Evolutionary conservation across 2,797 vertebrate species (phyloP), one percentile per base, ranked within the genome.

Genomic region (Austrolebias charrua): DNA sequence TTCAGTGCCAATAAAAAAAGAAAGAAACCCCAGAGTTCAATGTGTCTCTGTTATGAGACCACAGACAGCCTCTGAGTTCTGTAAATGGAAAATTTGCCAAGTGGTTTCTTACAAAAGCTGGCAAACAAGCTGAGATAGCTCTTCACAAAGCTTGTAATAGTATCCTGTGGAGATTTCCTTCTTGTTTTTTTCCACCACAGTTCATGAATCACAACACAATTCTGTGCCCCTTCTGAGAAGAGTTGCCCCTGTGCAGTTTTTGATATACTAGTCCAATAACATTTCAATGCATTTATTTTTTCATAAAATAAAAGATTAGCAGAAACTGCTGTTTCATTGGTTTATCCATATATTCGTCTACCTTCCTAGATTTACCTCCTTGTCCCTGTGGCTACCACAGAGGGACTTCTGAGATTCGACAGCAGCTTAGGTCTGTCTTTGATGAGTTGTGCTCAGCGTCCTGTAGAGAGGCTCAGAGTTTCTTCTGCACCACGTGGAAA

Each of bases 211-310:
- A 75, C 66, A 51, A 71, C 46, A 70, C 18, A 4, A 43, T 79
- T 81, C 79, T 78, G 80, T 63, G 53, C 45, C 31, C 51, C 43
- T 74, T 33, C 42, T 55, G 63, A 57, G 19, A 60, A n/a, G 40
- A 59, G 53, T 63, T 58, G 44, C 68, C 63, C 48, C 57, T 51
- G 73, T 62, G 52, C 63, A 62, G 28, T 64, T 71, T 66, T 55
- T 79, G 73, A 88, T 81, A 54, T 78, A 70, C 58, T 52, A 35
- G 66, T 49, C 52, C 69, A 70, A 83, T 80, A 81, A 76, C 64
- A 74, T 69, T 67, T 33, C 60, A 67, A 20, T 64, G 44, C 54
- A 60, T 63, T 60, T 50, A 61, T 66, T 60, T 73, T 58, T 65
- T 24, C 24, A 71, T 33, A 63, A 44, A 18, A 66, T 48, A 55